Percentiles rank a stretch among this genome's conserved stretches.
Evolutionary conservation across 2,113 vertebrate genomes (phyloP).

Genomic region (Urocitellus parryii): DNA sequence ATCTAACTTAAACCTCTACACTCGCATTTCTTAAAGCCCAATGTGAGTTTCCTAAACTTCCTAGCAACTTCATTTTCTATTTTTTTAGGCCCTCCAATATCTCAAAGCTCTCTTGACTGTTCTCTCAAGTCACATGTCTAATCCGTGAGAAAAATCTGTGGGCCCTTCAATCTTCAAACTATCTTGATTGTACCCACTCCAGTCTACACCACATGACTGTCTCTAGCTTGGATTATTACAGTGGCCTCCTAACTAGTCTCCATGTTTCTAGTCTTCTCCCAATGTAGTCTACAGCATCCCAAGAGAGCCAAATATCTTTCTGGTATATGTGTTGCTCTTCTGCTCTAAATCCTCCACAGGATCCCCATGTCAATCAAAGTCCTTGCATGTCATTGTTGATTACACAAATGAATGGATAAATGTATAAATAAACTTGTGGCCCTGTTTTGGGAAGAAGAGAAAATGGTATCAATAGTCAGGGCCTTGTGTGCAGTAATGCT

Average conservation of each 20-base stretch:
- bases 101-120: background rate
- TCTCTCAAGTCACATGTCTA: background rate
- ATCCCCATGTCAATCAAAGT: background rate
- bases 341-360: background rate
- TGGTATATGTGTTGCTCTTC: background rate
- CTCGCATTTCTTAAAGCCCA: background rate
- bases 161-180: background rate
- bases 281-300: background rate
- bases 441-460: background rate
- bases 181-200: background rate
- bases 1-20: background rate
- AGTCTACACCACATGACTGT: background rate
- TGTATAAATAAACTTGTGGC: background rate
- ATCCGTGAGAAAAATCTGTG: background rate
- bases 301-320: background rate
- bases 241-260: background rate
- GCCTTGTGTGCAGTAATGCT: background rate
- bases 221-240: background rate
- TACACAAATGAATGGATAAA: background rate
- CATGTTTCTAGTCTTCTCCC: background rate
- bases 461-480: background rate
- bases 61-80: background rate
- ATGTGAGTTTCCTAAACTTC: background rate
- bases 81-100: background rate
- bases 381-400: background rate